phyloP scores from a whole-genome alignment of 2,113 vertebrate genomes.

The Clarias batrachus region DNA sequence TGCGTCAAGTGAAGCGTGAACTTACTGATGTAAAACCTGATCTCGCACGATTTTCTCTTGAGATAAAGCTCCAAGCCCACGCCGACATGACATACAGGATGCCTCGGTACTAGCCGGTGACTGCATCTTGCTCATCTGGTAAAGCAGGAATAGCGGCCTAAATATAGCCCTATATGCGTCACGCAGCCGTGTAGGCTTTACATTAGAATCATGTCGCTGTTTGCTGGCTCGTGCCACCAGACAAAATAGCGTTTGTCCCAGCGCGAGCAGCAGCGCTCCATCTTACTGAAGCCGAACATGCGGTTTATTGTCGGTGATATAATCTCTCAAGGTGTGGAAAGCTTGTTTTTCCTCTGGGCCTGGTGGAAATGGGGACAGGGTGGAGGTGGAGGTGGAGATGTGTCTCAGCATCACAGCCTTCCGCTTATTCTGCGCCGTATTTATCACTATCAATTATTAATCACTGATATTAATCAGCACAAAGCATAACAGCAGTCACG shows the following conservation, averaged over 20 bases:
- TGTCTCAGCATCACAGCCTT: slow-evolving; percentile 64
- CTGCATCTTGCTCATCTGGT: background rate
- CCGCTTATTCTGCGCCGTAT: background rate
- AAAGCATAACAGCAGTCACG: background rate
- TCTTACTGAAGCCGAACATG: background rate
- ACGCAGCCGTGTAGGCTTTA: background rate
- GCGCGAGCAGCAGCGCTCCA: background rate
- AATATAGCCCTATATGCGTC: background rate
- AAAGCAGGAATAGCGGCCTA: background rate
- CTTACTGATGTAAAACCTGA: background rate
- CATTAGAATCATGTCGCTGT: background rate
- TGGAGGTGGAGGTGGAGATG: background rate
- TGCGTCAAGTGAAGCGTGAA: background rate
- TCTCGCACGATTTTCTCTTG: slow-evolving; percentile 17
- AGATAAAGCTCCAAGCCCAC: background rate
- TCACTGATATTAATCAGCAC: background rate
- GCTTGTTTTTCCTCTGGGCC: background rate
- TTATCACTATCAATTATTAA: background rate
- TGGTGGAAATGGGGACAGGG: background rate
- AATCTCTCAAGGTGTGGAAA: background rate
- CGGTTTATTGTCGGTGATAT: background rate
- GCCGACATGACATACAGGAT: background rate
- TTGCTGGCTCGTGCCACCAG: background rate
- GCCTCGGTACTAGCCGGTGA: background rate
- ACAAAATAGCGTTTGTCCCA: background rate